Percentiles rank a stretch among this genome's conserved stretches.
Conservation (phyloP, 92 coral and sea anemone genomes). For the Epizoanthus rinbou region DNA sequence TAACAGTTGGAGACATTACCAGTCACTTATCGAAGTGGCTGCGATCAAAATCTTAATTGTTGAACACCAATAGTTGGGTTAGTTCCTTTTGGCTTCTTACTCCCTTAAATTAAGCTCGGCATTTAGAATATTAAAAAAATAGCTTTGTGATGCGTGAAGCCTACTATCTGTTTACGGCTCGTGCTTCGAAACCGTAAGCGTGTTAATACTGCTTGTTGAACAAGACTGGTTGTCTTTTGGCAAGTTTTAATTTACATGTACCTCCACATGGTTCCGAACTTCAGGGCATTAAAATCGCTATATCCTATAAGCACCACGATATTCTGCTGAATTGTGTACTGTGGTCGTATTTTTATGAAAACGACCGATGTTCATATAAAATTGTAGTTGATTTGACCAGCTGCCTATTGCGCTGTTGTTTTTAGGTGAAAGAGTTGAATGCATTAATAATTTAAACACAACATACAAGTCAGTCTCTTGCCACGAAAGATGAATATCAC, state of each 20-base stretch:
- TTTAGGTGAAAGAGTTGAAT: conserved; percentile 14
- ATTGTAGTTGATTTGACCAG: conserved; percentile 36
- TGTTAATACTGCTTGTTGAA: neutral
- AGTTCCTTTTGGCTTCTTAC: neutral
- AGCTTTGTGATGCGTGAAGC: neutral
- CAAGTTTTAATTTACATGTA: neutral
- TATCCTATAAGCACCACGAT: neutral
- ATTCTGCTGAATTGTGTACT: neutral
- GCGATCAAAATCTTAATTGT: conserved; percentile 16
- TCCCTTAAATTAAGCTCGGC: neutral
- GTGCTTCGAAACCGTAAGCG: neutral
- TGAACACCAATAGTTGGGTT: neutral
- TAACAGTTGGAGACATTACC: conserved; percentile 21
- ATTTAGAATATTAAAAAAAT: neutral
- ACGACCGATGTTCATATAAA: conserved; percentile 1
- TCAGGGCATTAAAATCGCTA: neutral
- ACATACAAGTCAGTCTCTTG: conserved; percentile 13
- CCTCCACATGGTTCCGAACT: neutral
- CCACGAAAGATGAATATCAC: conserved; percentile 3
- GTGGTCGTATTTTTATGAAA: conserved; percentile 17
- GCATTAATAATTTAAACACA: conserved; percentile 37
- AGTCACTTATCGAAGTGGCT: conserved; percentile 8
- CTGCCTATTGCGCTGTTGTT: conserved; percentile 41
- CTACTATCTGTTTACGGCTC: neutral
- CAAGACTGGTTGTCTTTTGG: conserved; percentile 12